Evolutionary conservation across 2,888 invertebrate genomes (phyloP), one percentile per base, ranked within the genome.

Genomic region (Strigamia maritima): DNA sequence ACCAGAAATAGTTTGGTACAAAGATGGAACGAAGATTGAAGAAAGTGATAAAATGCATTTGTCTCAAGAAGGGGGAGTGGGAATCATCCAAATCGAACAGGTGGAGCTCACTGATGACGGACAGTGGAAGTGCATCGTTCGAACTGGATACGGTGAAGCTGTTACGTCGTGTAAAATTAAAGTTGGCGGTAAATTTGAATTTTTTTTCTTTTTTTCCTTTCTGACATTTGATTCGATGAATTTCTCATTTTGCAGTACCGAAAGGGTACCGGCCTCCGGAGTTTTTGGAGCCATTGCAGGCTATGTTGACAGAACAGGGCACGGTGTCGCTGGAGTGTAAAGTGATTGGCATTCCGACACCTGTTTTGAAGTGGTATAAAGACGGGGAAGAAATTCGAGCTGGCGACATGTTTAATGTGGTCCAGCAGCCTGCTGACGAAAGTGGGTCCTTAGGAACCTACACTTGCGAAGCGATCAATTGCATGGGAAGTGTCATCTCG

Each of bases 251-350:
- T 60, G 7, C 2, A 80, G 94, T 95, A 78, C 95, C 94, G 0
- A 94, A 94, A 86, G 94, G 94, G 0, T 95, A 95, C 86, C 94
- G 94, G 84, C 89, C 91, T 19, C 95, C 95, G 0, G 93, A 94
- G 85, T 95, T 96, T 85, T 90, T 94, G 54, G 93, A 94, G 85
- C 93, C 93, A 83, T 88, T 96, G 16, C 90, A 91, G 38, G 94
- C 95, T 1, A 88, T 94, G 80, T 89, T 94, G 38, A 95, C 94
- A 0, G 93, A 94, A 84, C 92, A 93, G 83, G 95, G 95, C 65
- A 94, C 94, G 0, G 96, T 96, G 14, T 93, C 94, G 0, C 88
- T 97, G 81, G 94, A 95, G 86, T 96, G 96, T 86, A 95, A 95
- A 86, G 86, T 87, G 24, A 91, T 94, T 78, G 95, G 95, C 19